Conservation (phyloP, 23 tunicate species). For the Ascidia mentula region DNA sequence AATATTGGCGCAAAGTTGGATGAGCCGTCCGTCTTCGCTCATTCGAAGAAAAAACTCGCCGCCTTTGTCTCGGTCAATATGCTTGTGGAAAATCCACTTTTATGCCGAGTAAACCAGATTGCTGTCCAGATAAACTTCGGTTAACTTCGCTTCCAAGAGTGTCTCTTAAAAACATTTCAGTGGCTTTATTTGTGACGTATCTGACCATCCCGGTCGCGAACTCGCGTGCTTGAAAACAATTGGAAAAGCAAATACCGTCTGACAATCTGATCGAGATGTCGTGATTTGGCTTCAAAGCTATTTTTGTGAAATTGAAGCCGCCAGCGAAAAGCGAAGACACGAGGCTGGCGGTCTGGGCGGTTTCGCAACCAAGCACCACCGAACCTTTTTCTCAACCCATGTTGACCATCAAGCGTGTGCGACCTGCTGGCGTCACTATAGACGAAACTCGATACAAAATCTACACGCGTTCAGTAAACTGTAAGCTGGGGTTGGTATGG, state of each 20-base stretch:
- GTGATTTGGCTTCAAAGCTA: constrained; percentile 3
- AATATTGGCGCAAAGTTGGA: no score
- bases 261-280: constrained; percentile 5
- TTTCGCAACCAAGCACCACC: constrained; percentile 1
- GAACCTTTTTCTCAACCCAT: background rate
- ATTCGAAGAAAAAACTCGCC: background rate
- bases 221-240: constrained; percentile 5
- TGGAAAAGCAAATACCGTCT: no score
- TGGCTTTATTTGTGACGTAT: background rate
- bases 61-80: background rate
- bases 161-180: background rate
- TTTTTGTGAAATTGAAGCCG: constrained; percentile 3
- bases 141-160: background rate
- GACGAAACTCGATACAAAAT: constrained; percentile 7
- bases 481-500: background rate
- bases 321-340: background rate
- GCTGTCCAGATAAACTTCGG: background rate
- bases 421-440: constrained; percentile 14
- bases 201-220: background rate
- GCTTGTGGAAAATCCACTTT: background rate
- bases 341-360: background rate
- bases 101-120: background rate
- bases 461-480: constrained; percentile 4
- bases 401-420: constrained; percentile 6
- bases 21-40: background rate